Conservation (phyloP, 2,888 invertebrate species). For the Ectemnius cavifrons region DNA sequence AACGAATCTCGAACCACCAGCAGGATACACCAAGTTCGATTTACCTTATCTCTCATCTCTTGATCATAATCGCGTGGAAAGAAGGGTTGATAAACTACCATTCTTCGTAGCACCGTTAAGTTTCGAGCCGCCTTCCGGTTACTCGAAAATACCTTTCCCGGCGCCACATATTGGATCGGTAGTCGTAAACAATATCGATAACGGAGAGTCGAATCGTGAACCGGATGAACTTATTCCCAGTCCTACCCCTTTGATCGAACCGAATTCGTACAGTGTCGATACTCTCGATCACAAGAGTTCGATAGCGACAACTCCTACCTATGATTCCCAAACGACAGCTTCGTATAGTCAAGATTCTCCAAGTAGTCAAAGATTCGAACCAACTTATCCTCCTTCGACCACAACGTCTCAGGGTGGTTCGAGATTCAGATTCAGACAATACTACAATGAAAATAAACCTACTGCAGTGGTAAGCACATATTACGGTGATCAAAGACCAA, state of each 20-base stretch:
- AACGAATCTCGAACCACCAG: slow-evolving; percentile 84
- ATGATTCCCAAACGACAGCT: slow-evolving; percentile 63
- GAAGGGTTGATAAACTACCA: slow-evolving; percentile 86
- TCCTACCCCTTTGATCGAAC: slow-evolving; percentile 69
- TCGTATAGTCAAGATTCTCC: slow-evolving; percentile 46
- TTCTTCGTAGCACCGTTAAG: slow-evolving; percentile 93
- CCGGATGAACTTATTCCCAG: slow-evolving; percentile 55
- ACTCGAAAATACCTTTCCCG: slow-evolving; percentile 91
- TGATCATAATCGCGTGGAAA: slow-evolving; percentile 83
- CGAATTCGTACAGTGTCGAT: slow-evolving; percentile 75
- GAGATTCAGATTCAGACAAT: slow-evolving; percentile 55
- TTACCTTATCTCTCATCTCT: slow-evolving; percentile 89
- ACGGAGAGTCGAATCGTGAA: slow-evolving; percentile 38
- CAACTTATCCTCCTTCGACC: slow-evolving; percentile 33
- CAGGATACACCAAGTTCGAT: slow-evolving; percentile 88
- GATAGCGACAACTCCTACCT: slow-evolving; percentile 50
- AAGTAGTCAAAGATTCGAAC: slow-evolving; percentile 60
- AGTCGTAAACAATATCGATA: slow-evolving; percentile 82
- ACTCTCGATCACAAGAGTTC: slow-evolving; percentile 54
- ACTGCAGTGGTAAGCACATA: slow-evolving; percentile 46
- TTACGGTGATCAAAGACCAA: slow-evolving; percentile 43
- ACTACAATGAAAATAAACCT: slow-evolving; percentile 49
- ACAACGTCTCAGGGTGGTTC: slow-evolving; percentile 29
- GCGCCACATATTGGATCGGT: slow-evolving; percentile 93
- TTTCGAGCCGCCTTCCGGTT: slow-evolving; percentile 90